Evolutionary conservation across 2,888 invertebrate genomes (phyloP).

Genomic region (Tuta absoluta): DNA sequence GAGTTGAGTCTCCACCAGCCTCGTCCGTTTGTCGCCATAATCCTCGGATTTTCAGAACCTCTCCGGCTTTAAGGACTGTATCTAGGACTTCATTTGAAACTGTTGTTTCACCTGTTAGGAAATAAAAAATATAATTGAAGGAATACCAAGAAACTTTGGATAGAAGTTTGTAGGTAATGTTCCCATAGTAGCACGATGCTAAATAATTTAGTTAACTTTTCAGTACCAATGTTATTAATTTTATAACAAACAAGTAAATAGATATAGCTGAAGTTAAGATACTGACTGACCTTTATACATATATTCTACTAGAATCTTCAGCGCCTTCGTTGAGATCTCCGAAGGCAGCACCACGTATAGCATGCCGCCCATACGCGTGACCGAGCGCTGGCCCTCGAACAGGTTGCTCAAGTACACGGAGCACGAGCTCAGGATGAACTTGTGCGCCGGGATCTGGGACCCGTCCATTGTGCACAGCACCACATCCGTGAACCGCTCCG

Average conservation of each 20-base stretch:
- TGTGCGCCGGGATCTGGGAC: slow-evolving; percentile 91
- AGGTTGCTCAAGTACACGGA: slow-evolving; percentile 79
- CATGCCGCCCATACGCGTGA: slow-evolving; percentile 75
- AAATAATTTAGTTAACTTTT: too few relatives aligned
- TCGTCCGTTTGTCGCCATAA: slow-evolving; percentile 87
- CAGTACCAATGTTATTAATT: too few relatives aligned
- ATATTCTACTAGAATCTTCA: slow-evolving; percentile 91
- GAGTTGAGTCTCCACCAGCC: slow-evolving; percentile 50
- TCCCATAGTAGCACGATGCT: too few relatives aligned
- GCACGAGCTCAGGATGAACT: slow-evolving; percentile 91
- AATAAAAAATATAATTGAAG: neutral
- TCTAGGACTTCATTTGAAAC: slow-evolving; percentile 92
- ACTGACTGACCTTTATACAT: slow-evolving; percentile 86
- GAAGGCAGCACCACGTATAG: slow-evolving; percentile 89
- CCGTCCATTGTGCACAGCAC: slow-evolving; percentile 89
- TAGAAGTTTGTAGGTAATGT: too few relatives aligned
- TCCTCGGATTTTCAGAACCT: slow-evolving; percentile 90
- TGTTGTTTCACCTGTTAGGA: slow-evolving; percentile 85
- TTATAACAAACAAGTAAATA: too few relatives aligned
- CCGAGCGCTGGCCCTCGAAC: slow-evolving; percentile 74
- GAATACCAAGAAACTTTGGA: too few relatives aligned
- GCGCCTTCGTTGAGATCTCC: slow-evolving; percentile 89
- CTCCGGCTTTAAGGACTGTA: slow-evolving; percentile 90
- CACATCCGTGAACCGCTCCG: slow-evolving; percentile 91
- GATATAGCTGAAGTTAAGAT: too few relatives aligned